A percentile compares a stretch with the other conserved stretches of the same genome.
phyloP scores from a whole-genome alignment of 2,888 invertebrate species.

The Plebejus melissa region DNA sequence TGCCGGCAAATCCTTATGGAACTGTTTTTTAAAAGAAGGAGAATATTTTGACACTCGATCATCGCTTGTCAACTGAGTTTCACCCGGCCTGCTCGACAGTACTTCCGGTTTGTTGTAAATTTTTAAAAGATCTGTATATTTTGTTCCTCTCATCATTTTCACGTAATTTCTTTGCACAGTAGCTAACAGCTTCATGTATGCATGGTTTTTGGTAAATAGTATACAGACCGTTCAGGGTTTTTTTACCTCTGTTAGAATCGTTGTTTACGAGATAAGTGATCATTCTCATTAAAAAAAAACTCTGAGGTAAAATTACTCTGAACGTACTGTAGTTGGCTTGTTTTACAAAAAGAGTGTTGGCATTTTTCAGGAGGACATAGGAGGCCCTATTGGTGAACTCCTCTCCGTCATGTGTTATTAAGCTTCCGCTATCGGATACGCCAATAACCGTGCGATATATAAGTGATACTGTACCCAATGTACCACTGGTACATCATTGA shows the following conservation, averaged over 20 bases:
- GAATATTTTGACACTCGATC: neutral
- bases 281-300: neutral
- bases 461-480: constrained; percentile 36
- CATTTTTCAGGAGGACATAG: constrained; percentile 83
- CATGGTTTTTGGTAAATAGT: constrained; percentile 53
- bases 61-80: constrained; percentile 2
- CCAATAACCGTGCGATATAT: constrained; percentile 29
- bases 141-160: constrained; percentile 63
- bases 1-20: neutral
- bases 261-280: neutral
- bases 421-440: constrained; percentile 43
- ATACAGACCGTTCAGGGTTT: neutral
- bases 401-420: constrained; percentile 82
- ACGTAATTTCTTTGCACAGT: constrained; percentile 66
- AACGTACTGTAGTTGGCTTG: constrained; percentile 37
- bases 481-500: constrained; percentile 41
- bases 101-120: constrained; percentile 50
- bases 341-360: constrained; percentile 63
- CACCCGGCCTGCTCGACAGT: neutral
- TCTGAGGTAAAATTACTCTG: neutral
- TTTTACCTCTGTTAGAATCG: neutral
- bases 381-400: constrained; percentile 81
- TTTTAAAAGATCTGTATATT: constrained; percentile 74
- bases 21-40: neutral
- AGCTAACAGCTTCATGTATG: constrained; percentile 65